Evolutionary conservation across 2,797 vertebrate genomes (phyloP), one percentile per base, ranked within the genome.

Genomic region (Microtus obscurus): DNA sequence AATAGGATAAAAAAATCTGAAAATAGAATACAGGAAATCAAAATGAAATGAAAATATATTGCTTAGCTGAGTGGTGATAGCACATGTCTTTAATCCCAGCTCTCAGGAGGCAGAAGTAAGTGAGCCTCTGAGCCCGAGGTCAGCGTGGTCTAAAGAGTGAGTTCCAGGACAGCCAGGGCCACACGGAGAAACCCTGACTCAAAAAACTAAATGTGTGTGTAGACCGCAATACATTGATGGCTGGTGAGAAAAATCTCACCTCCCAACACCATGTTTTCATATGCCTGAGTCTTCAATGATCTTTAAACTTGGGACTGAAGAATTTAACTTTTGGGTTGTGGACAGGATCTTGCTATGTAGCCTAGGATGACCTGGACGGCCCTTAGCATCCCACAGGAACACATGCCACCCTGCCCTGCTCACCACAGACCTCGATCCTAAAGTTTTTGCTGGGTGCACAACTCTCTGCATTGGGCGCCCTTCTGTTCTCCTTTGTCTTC

Each of bases 1-100:
- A 95, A 93, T 65, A 74, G 69, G 43, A 67, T 19, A 69, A 89
- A 92, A 90, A 45, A 53, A 45, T 83, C 73, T 86, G 21, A 92
- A 96, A 96, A 97, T 87, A 91, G 82, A 91, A 10, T 21, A 37
- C 13, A 25, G 25, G 90, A 91, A 82, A 88, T 63, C 61, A 94
- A 86, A 63, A 77, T 7, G 51, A n/a, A 90, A 79, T 45, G 78
- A 48, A 90, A 94, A 95, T 77, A 71, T 63, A 69, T n/a, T 77
- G 45, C 27, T 2, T 69, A 43, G 14, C 56, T 37, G 40, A 61
- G 37, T 1, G 0, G 16, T 45, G 27, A n/a, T 23, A 16, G 80
- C 25, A 16, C 13, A 61, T n/a, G 37, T 37, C 37, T 63, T 82
- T 82, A 43, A 63, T 43, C 14, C 80, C 56, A 59, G 56, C 21